Percentiles rank a stretch among this genome's conserved stretches.
phyloP scores from a whole-genome alignment of 2,797 vertebrate genomes.

The Anabas testudineus region DNA sequence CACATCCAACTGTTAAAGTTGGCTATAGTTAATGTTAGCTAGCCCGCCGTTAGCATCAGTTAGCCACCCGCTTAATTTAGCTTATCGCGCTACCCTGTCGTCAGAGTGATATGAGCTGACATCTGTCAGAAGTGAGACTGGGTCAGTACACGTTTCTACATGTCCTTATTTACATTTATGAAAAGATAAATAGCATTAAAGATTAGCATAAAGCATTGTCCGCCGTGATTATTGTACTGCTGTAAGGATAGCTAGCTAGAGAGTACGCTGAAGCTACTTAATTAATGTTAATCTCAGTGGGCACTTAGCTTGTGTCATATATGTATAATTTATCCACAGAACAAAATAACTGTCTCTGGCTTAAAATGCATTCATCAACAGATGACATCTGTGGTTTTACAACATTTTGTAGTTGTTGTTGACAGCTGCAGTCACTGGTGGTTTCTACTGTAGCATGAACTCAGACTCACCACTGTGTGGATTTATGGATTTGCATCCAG shows the following conservation, averaged over 20 bases:
- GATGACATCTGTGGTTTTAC: too few relatives aligned
- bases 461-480: neutral
- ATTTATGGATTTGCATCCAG: neutral
- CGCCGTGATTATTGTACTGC: neutral
- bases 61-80: constrained; percentile 28
- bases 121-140: neutral
- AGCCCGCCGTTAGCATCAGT: constrained; percentile 51
- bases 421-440: neutral
- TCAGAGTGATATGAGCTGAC: too few relatives aligned
- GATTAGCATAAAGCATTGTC: neutral
- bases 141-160: neutral
- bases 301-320: too few relatives aligned
- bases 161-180: neutral
- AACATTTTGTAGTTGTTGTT: neutral
- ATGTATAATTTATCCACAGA: too few relatives aligned
- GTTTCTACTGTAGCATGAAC: too few relatives aligned
- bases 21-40: neutral
- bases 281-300: too few relatives aligned
- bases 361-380: too few relatives aligned
- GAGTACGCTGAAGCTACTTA: too few relatives aligned
- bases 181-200: neutral
- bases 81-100: neutral
- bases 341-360: too few relatives aligned
- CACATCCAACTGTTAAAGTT: neutral
- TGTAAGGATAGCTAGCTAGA: too few relatives aligned